Percentiles rank a stretch among this genome's conserved stretches.
phyloP scores from a whole-genome alignment of 2,888 invertebrate species.

The Gonocerus acuteangulatus region DNA sequence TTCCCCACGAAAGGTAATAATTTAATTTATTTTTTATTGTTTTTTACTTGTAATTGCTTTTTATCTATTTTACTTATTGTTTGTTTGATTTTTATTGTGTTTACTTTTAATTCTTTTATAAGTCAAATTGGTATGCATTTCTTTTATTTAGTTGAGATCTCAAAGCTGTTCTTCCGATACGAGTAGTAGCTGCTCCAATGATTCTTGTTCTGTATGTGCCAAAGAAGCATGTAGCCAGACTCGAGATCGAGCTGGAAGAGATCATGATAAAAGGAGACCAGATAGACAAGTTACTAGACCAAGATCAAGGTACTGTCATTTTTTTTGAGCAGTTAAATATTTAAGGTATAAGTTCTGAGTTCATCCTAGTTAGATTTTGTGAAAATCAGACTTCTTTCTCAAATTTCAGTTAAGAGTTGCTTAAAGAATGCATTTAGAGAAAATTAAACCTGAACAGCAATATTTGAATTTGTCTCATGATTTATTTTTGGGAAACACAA shows the following conservation, averaged over 20 bases:
- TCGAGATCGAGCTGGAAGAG: constrained; percentile 29
- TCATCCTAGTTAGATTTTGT: no score
- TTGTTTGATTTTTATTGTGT: neutral
- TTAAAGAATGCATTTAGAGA: no score
- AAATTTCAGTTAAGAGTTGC: no score
- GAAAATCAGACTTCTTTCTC: no score
- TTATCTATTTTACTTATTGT: neutral
- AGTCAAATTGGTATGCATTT: no score
- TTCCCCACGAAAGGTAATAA: constrained; percentile 20
- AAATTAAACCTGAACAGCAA: no score
- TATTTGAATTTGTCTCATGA: no score
- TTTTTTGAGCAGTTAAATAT: neutral
- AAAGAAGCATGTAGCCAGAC: constrained; percentile 25
- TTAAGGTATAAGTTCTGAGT: neutral
- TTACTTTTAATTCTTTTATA: neutral
- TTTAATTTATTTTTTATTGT: no score
- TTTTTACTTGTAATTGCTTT: neutral
- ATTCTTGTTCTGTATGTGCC: constrained; percentile 70
- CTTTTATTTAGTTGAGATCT: no score
- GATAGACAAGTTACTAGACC: constrained; percentile 27
- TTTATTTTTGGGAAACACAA: no score
- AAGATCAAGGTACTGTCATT: neutral
- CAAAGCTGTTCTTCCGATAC: constrained; percentile 50
- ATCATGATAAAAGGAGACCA: constrained; percentile 22
- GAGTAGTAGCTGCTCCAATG: constrained; percentile 73